phyloP scores from a whole-genome alignment of 2,113 vertebrate genomes.

The Pedetes capensis region DNA sequence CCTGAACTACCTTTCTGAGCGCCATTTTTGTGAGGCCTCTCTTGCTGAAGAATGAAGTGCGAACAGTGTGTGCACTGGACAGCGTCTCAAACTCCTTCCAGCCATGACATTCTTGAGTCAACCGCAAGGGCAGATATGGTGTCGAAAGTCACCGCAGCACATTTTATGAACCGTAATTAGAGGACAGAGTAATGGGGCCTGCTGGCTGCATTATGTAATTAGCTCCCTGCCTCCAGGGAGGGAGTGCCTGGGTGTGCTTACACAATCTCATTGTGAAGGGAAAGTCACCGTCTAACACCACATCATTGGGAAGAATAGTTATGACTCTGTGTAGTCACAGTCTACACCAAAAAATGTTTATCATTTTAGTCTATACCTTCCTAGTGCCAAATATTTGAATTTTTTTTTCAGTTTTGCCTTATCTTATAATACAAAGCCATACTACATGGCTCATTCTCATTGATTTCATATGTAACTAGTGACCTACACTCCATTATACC shows the following conservation, averaged over 20 bases:
- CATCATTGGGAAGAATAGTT: neutral
- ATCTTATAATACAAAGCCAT: neutral
- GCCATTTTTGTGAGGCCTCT: accelerated
- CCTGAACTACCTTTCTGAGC: neutral
- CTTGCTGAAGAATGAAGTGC: neutral
- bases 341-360: neutral
- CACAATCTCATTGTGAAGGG: neutral
- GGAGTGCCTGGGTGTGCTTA: neutral
- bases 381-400: neutral
- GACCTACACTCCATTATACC: neutral
- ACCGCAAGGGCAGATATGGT: constrained; percentile 14
- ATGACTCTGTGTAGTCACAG: neutral
- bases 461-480: neutral
- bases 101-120: neutral
- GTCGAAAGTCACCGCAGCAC: constrained; percentile 27
- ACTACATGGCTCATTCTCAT: neutral
- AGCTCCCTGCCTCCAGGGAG: neutral
- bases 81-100: neutral
- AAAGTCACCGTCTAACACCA: neutral
- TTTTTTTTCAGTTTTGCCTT: neutral
- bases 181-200: neutral
- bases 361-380: neutral
- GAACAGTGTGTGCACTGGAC: neutral
- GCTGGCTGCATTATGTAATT: neutral
- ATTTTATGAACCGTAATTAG: constrained; percentile 46